These are phyloP conservation scores for Actenoides hombroni DNA, from an alignment of 2,113 vertebrate species.

Conservation along the genomic window DNA sequence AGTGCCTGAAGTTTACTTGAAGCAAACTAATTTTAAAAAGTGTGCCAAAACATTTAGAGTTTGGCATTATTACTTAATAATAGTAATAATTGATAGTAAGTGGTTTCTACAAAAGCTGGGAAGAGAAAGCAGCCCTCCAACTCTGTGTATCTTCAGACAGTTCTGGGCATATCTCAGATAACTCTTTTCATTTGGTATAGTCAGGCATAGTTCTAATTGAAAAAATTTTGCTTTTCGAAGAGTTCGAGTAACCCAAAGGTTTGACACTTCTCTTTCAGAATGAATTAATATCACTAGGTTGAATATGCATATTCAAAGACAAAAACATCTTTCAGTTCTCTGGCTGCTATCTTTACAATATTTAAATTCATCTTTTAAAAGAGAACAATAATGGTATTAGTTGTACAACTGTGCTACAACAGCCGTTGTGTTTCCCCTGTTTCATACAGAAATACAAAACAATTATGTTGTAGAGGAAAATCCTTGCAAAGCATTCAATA, in stretches of 20 bases:
- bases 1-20: neutral
- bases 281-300: neutral
- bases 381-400: neutral
- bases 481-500: neutral
- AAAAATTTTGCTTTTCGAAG: neutral
- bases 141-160: neutral
- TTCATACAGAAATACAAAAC: neutral
- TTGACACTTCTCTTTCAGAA: neutral
- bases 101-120: neutral
- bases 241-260: neutral
- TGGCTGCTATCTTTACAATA: neutral
- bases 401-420: neutral
- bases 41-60: neutral
- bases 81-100: neutral
- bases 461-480: accelerated
- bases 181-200: neutral
- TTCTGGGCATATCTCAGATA: neutral
- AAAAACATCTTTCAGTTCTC: neutral
- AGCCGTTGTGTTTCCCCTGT: neutral
- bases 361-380: neutral
- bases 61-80: neutral
- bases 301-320: neutral
- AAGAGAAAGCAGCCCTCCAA: neutral
- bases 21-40: neutral
- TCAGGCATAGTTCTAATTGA: neutral